Conservation (phyloP, 2,797 vertebrate species). For the Lagodon rhomboides region DNA sequence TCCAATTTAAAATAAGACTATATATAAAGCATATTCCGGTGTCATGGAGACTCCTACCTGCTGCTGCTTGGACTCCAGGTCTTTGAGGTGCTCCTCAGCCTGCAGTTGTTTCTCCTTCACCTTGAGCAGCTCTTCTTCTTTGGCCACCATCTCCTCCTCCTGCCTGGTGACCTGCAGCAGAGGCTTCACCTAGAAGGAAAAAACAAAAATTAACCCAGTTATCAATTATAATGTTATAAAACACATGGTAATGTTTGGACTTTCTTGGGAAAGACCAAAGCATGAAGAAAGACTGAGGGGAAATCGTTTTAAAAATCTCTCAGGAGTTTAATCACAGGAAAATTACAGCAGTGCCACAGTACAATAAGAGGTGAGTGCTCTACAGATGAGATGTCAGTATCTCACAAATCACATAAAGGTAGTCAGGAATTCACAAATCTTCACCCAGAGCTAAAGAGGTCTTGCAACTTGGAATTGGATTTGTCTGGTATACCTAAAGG, state of each 20-base stretch:
- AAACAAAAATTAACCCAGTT: neutral
- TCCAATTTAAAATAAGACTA: neutral
- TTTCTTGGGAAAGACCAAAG: neutral
- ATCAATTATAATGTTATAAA: neutral
- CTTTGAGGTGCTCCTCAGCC: conserved; percentile 88
- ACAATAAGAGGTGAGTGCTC: neutral
- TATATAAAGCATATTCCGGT: neutral
- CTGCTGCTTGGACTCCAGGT: conserved; percentile 90
- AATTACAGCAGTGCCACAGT: neutral
- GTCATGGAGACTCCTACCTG: conserved; percentile 84
- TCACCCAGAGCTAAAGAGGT: neutral
- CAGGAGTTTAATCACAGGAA: neutral
- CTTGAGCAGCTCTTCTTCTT: conserved; percentile 93
- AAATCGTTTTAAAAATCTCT: too few relatives aligned
- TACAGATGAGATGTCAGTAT: neutral
- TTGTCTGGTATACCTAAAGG: too few relatives aligned
- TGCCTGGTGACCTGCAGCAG: conserved; percentile 95
- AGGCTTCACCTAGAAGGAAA: conserved; percentile 91
- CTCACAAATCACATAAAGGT: neutral
- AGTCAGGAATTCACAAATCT: neutral
- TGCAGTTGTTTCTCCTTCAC: conserved; percentile 90
- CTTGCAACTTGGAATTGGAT: neutral
- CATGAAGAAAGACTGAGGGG: too few relatives aligned
- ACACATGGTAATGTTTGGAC: neutral
- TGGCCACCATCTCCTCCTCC: conserved; percentile 96